A percentile compares a stretch with the other conserved stretches of the same genome.
These are phyloP conservation scores for Tethea ocularis DNA, from an alignment of 2,888 invertebrate genomes.

Conservation along the genomic window DNA sequence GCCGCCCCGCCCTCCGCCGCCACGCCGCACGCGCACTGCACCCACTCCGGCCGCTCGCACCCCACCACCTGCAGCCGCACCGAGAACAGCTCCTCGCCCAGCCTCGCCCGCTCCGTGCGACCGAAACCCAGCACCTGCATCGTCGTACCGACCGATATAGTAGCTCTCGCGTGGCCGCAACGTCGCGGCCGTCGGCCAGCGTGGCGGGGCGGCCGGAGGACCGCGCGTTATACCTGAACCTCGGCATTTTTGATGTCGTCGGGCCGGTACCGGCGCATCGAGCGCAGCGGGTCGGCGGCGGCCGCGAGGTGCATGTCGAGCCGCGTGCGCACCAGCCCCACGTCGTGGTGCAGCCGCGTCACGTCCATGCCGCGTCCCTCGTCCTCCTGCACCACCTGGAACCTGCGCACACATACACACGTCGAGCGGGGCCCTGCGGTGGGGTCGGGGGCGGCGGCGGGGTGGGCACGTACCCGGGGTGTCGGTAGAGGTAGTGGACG, in stretches of 20 bases:
- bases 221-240: conserved; percentile 43
- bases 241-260: conserved; percentile 39
- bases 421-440: not conserved
- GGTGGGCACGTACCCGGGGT: conserved; percentile 53
- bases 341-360: conserved; percentile 66
- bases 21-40: conserved; percentile 58
- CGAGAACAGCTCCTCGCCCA: conserved; percentile 58
- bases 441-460: not conserved
- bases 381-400: conserved; percentile 55
- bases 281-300: conserved; percentile 31
- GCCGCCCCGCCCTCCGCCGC: conserved; percentile 22
- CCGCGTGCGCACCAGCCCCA: conserved; percentile 67
- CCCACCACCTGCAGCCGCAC: conserved; percentile 51
- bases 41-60: conserved; percentile 59
- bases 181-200: no score
- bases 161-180: no score
- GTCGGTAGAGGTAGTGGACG: conserved; percentile 59
- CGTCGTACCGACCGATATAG: no score
- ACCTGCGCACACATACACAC: conserved; percentile 40
- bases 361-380: conserved; percentile 63
- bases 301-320: conserved; percentile 42
- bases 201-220: not conserved
- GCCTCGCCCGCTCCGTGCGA: conserved; percentile 50
- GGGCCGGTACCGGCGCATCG: conserved; percentile 42
- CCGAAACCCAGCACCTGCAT: conserved; percentile 74